Percentiles rank a stretch among this genome's conserved stretches.
Conservation (phyloP, 2,113 vertebrate species). For the Heterocephalus glaber region DNA sequence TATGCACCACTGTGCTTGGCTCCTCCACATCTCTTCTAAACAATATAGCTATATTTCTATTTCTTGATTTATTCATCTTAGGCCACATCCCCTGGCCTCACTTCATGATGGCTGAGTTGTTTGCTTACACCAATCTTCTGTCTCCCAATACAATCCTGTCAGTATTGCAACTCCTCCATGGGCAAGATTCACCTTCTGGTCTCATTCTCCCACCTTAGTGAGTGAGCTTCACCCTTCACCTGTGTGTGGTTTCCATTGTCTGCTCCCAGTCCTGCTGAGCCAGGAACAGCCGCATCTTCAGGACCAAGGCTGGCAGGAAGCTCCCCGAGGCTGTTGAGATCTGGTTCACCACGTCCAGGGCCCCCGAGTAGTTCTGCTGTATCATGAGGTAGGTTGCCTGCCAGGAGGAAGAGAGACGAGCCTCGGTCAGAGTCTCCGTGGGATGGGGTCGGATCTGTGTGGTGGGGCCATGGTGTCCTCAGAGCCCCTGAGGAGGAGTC, state of each 20-base stretch:
- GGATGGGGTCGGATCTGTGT: not conserved
- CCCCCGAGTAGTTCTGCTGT: slow-evolving; percentile 84
- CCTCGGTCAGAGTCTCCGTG: not conserved
- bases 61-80: not conserved
- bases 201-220: not conserved
- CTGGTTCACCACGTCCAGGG: slow-evolving; percentile 84
- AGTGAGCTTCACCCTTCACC: slow-evolving; percentile 54
- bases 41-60: rapidly evolving
- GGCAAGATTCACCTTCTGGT: not conserved
- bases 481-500: not conserved
- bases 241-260: slow-evolving; percentile 81
- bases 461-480: not conserved
- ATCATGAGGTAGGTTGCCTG: slow-evolving; percentile 84
- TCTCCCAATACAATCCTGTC: too few species aligned
- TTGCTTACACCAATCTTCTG: not conserved
- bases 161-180: too few species aligned
- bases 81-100: not conserved
- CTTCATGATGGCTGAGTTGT: not conserved
- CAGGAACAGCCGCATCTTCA: slow-evolving; percentile 87
- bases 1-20: not conserved
- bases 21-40: not conserved
- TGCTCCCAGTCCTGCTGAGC: slow-evolving; percentile 87
- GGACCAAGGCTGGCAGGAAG: slow-evolving; percentile 83
- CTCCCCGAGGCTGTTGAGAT: slow-evolving; percentile 74
- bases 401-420: not conserved